Percentiles rank a stretch among this genome's conserved stretches.
phyloP scores from a whole-genome alignment of 2,797 vertebrate species.

The Paramormyrops hopkinsi region DNA sequence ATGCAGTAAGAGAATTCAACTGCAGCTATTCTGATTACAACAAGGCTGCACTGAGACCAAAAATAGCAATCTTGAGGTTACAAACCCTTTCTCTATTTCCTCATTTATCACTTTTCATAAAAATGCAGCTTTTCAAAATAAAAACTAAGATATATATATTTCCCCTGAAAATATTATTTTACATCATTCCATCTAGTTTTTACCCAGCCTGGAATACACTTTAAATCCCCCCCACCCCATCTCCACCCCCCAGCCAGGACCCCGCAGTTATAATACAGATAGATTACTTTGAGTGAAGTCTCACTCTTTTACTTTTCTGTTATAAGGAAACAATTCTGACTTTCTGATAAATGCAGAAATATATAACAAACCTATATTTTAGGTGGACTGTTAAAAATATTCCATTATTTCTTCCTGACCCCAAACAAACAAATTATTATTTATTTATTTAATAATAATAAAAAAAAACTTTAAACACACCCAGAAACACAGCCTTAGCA shows the following conservation, averaged over 20 bases:
- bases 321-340: not conserved
- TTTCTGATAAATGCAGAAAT: not conserved
- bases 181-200: not conserved
- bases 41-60: not conserved
- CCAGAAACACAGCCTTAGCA: not conserved
- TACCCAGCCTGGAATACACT: not conserved
- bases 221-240: not conserved
- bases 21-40: not conserved
- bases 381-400: not conserved
- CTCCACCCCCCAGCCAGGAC: not conserved
- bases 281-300: not conserved
- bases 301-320: not conserved
- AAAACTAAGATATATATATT: not conserved
- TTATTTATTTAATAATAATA: not conserved
- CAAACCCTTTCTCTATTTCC: not conserved
- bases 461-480: not conserved
- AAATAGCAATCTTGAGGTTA: not conserved
- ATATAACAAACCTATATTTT: not conserved
- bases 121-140: not conserved
- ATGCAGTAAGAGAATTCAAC: not conserved
- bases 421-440: not conserved
- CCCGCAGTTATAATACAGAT: not conserved
- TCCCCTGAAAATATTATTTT: not conserved
- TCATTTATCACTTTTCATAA: not conserved
- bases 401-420: not conserved